Percentiles rank a stretch among this genome's conserved stretches.
Evolutionary conservation across 2,113 vertebrate genomes (phyloP).

Genomic region (Prochilodus magdalenae): DNA sequence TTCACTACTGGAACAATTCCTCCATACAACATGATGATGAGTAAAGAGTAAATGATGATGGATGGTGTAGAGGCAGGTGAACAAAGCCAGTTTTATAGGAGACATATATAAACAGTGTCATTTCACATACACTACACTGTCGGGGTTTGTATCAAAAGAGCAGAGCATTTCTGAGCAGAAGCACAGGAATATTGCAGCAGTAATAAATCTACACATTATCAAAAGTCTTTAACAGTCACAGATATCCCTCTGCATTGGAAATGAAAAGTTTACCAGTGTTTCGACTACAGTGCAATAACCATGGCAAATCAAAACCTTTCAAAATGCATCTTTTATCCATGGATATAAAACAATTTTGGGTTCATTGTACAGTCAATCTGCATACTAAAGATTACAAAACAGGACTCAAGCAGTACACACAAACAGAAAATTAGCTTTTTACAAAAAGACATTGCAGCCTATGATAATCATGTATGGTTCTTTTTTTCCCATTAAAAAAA

Average conservation of each 20-base stretch:
- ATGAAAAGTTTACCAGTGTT: constrained; percentile 60
- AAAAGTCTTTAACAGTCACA: constrained; percentile 57
- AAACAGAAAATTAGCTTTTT: constrained; percentile 19
- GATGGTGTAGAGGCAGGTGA: constrained; percentile 32
- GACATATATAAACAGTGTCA: constrained; percentile 54
- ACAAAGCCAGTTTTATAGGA: constrained; percentile 49
- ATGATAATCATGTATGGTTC: constrained; percentile 6
- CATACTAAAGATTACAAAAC: constrained; percentile 49
- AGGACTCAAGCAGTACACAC: constrained; percentile 33
- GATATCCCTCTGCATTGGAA: constrained; percentile 48
- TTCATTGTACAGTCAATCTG: constrained; percentile 47
- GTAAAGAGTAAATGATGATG: constrained; percentile 30
- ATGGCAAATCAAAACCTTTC: constrained; percentile 47
- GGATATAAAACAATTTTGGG: constrained; percentile 54
- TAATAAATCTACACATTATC: constrained; percentile 32
- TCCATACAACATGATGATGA: not conserved
- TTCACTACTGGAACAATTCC: not conserved
- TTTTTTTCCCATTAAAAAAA: constrained; percentile 19
- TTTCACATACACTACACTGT: constrained; percentile 54
- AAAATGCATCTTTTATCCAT: constrained; percentile 50
- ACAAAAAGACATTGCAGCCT: constrained; percentile 28
- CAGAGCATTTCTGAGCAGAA: constrained; percentile 49
- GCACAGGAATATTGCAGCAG: constrained; percentile 42
- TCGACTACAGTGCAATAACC: constrained; percentile 64
- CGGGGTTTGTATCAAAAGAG: constrained; percentile 55